phyloP scores from a whole-genome alignment of 2,113 vertebrate genomes.

The Semicossyphus pulcher region DNA sequence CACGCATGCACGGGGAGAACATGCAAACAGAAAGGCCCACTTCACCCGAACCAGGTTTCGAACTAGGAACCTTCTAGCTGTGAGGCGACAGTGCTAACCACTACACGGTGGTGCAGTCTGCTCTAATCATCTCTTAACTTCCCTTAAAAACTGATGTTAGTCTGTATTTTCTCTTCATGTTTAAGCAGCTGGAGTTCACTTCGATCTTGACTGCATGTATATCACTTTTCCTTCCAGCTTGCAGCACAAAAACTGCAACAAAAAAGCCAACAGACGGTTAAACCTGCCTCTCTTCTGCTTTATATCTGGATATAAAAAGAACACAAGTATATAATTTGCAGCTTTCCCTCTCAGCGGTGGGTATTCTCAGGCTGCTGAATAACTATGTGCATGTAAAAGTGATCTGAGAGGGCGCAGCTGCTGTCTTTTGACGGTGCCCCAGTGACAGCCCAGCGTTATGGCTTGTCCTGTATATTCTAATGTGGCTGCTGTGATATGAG shows the following conservation, averaged over 20 bases:
- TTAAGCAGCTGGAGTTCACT: constrained; percentile 11
- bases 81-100: too few relatives aligned
- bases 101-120: too few relatives aligned
- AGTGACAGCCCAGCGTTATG: neutral
- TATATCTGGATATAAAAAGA: constrained; percentile 18
- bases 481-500: constrained; percentile 30
- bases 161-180: neutral
- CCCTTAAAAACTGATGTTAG: too few relatives aligned
- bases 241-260: constrained; percentile 11
- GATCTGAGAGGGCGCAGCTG: neutral
- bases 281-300: neutral
- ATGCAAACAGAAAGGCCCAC: too few relatives aligned
- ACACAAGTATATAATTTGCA: neutral
- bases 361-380: constrained; percentile 17
- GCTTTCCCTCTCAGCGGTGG: constrained; percentile 1
- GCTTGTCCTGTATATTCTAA: constrained; percentile 14
- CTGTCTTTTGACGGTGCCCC: constrained; percentile 2
- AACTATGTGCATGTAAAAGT: constrained; percentile 9
- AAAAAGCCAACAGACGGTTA: constrained; percentile 14
- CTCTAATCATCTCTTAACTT: too few relatives aligned
- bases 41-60: too few relatives aligned
- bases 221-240: constrained; percentile 2
- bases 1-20: too few relatives aligned
- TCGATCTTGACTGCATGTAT: neutral
- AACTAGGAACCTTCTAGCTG: too few relatives aligned